Percentiles rank a stretch among this genome's conserved stretches.
phyloP scores from a whole-genome alignment of 2,797 vertebrate species.

The Arrhamphus sclerolepis region DNA sequence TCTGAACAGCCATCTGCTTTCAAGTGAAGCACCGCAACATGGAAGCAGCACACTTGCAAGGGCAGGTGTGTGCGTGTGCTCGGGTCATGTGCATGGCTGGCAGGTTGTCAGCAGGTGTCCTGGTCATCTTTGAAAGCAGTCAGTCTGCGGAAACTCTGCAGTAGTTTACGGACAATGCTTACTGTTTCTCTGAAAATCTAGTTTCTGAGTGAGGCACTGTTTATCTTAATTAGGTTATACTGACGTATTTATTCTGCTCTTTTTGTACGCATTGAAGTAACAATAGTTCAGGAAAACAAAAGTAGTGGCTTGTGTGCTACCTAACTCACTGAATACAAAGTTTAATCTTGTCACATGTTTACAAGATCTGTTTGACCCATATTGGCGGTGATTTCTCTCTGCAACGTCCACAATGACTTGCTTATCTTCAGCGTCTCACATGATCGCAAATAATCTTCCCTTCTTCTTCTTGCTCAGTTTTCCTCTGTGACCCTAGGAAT shows the following conservation, averaged over 20 bases:
- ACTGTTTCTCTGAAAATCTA: too few relatives aligned
- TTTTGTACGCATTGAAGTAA: neutral
- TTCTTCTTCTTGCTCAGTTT: conserved; percentile 17
- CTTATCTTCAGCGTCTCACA: conserved; percentile 41
- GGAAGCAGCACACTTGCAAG: conserved; percentile 10
- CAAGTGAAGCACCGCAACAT: conserved; percentile 5
- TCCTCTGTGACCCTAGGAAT: conserved; percentile 7
- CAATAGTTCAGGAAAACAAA: neutral
- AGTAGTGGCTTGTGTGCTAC: conserved; percentile 1
- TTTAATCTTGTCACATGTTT: conserved; percentile 39
- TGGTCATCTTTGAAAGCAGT: conserved; percentile 25
- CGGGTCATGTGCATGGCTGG: conserved; percentile 31
- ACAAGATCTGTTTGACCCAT: conserved; percentile 21
- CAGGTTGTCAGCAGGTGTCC: conserved; percentile 56
- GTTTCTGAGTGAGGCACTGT: neutral
- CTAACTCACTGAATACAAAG: conserved; percentile 9
- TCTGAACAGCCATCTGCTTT: conserved; percentile 66
- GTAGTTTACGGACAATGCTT: too few relatives aligned
- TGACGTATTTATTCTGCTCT: neutral
- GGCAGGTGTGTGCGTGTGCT: conserved; percentile 25
- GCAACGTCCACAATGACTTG: conserved; percentile 15
- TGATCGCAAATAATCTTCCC: conserved; percentile 33
- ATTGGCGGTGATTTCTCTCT: conserved; percentile 17
- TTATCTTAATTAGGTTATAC: conserved; percentile 7
- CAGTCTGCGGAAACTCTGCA: conserved; percentile 15